phyloP scores from a whole-genome alignment of 2,888 invertebrate genomes.

The Odontocerum albicorne region DNA sequence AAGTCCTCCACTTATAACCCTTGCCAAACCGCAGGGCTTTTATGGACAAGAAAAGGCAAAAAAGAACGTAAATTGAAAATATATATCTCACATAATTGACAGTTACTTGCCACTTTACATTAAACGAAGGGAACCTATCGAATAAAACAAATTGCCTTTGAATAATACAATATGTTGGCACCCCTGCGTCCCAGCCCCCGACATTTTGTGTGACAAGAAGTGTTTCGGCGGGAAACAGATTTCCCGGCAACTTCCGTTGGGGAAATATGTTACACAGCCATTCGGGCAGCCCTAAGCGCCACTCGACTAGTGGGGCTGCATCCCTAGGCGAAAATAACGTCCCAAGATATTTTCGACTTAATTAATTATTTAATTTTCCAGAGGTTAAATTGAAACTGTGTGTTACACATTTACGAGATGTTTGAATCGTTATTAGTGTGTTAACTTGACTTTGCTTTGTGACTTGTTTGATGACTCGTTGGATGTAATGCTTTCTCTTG shows the following conservation, averaged over 20 bases:
- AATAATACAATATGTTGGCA: conserved; percentile 22
- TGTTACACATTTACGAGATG: too few species aligned
- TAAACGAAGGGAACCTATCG: conserved; percentile 23
- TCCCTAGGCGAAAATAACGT: too few species aligned
- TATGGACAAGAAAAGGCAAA: conserved; percentile 1
- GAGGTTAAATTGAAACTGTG: too few species aligned
- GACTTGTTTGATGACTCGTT: too few species aligned
- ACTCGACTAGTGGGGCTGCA: background rate
- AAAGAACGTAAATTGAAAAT: conserved; percentile 9
- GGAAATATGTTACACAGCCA: conserved; percentile 8
- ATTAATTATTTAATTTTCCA: too few species aligned
- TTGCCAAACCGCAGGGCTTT: too few species aligned
- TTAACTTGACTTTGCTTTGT: too few species aligned
- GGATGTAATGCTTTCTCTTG: too few species aligned
- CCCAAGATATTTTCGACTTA: too few species aligned
- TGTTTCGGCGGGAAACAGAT: conserved; percentile 20
- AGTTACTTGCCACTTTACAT: conserved; percentile 26
- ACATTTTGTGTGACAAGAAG: conserved; percentile 23
- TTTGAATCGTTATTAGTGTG: too few species aligned
- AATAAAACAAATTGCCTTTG: conserved; percentile 26
- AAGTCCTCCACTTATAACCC: too few species aligned
- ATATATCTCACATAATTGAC: conserved; percentile 24
- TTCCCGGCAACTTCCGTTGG: conserved; percentile 9
- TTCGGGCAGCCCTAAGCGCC: background rate
- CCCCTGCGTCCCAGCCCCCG: conserved; percentile 10